Evolutionary conservation across 1,140 invertebrate genomes (phyloP).

Genomic region (Atta texana): DNA sequence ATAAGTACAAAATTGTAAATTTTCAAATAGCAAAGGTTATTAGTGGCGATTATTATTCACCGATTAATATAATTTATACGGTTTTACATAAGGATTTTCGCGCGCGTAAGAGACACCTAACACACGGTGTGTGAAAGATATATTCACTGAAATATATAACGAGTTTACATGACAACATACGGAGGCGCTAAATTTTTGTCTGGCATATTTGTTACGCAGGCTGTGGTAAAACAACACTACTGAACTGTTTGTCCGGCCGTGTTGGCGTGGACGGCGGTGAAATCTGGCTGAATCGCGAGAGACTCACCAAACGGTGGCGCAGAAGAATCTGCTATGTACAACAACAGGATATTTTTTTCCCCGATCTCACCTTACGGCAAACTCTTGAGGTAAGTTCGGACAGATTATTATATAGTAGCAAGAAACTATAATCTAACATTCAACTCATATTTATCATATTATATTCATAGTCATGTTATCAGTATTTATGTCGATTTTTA

Average conservation of each 20-base stretch:
- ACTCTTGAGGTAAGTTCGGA: conserved; percentile 89
- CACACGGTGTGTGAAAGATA: not conserved
- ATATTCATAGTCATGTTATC: no score
- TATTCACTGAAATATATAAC: conserved; percentile 13
- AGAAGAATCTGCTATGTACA: conserved; percentile 94
- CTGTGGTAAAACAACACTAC: conserved; percentile 93
- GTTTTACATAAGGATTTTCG: conserved; percentile 10
- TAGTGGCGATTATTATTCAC: no score
- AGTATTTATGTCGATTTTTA: no score
- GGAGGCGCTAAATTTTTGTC: conserved; percentile 46
- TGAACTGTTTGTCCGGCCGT: conserved; percentile 92
- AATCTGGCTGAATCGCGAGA: conserved; percentile 91
- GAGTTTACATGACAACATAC: not conserved
- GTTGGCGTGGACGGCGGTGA: conserved; percentile 89
- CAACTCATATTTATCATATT: no score
- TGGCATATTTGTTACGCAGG: conserved; percentile 82
- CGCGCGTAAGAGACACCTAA: not conserved
- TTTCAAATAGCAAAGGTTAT: not conserved
- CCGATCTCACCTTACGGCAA: conserved; percentile 92
- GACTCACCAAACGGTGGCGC: conserved; percentile 92
- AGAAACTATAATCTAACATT: no score
- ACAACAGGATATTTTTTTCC: conserved; percentile 94
- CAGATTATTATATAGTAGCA: not conserved
- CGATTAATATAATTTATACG: not conserved
- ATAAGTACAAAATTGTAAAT: not conserved